Conservation (phyloP, 1,140 invertebrate genomes). For the Achroia grisella region DNA sequence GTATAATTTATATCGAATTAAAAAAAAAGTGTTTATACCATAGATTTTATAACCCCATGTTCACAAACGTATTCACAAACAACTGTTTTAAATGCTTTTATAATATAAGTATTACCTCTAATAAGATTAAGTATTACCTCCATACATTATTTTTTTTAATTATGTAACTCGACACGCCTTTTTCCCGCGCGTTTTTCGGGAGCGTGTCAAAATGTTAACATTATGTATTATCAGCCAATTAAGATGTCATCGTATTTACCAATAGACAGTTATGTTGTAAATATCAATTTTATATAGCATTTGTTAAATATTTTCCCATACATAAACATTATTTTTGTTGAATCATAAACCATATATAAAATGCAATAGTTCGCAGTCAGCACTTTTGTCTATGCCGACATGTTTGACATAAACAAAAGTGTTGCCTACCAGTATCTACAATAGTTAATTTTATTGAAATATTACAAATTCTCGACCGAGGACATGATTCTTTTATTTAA, state of each 20-base stretch:
- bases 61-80: constrained; percentile 64
- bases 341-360: constrained; percentile 63
- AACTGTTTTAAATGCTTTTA: constrained; percentile 41
- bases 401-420: no score
- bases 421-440: constrained; percentile 43
- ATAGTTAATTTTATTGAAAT: constrained; percentile 65
- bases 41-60: constrained; percentile 15
- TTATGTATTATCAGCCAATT: neutral
- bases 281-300: constrained; percentile 56
- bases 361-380: constrained; percentile 57
- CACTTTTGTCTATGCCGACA: constrained; percentile 21
- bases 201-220: constrained; percentile 1
- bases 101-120: constrained; percentile 66
- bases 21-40: no score
- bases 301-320: constrained; percentile 61
- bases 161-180: constrained; percentile 20
- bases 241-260: neutral
- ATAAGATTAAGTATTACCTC: constrained; percentile 68
- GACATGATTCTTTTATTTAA: constrained; percentile 40
- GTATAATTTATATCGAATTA: no score
- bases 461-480: constrained; percentile 55
- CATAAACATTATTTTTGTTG: constrained; percentile 65
- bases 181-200: neutral
- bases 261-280: constrained; percentile 34
- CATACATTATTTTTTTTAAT: constrained; percentile 46